phyloP scores from a whole-genome alignment of 2,888 invertebrate genomes.

The Zygogramma bicolorata region DNA sequence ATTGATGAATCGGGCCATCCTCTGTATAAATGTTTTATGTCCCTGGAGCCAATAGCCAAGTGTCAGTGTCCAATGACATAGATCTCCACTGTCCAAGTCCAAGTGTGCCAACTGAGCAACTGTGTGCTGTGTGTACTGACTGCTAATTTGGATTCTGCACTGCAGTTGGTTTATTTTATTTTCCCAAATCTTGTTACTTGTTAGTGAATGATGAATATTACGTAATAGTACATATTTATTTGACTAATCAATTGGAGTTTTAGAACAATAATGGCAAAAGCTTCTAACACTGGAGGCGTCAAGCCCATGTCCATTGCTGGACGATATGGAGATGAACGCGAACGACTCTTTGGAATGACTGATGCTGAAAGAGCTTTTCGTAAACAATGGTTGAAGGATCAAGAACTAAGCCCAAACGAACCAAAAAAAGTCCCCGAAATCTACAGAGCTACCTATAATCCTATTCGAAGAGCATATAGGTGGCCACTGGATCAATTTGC shows the following conservation, averaged over 20 bases:
- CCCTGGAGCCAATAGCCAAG: too few relatives aligned
- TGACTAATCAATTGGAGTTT: background rate
- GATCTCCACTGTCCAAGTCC: too few relatives aligned
- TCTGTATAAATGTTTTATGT: too few relatives aligned
- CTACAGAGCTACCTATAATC: conserved; percentile 78
- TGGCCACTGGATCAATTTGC: conserved; percentile 79
- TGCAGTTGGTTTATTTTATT: too few relatives aligned
- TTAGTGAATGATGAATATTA: too few relatives aligned
- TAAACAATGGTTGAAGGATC: conserved; percentile 86
- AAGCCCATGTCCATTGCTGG: conserved; percentile 83
- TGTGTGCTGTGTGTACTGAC: too few relatives aligned
- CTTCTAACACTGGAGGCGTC: conserved; percentile 71
- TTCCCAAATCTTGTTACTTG: too few relatives aligned
- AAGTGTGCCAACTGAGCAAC: too few relatives aligned
- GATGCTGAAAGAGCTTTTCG: conserved; percentile 87
- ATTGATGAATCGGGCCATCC: too few relatives aligned
- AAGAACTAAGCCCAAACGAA: conserved; percentile 79
- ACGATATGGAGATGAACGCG: conserved; percentile 80
- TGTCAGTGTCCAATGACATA: too few relatives aligned
- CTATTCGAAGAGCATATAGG: conserved; percentile 81
- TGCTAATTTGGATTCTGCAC: too few relatives aligned
- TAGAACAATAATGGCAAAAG: conserved; percentile 48
- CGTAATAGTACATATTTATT: background rate
- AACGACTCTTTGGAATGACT: conserved; percentile 88
- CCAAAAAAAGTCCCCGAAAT: conserved; percentile 77